Percentiles rank a stretch among this genome's conserved stretches.
These are phyloP conservation scores for Halictus rubicundus DNA, from an alignment of 1,140 invertebrate genomes.

Conservation along the genomic window DNA sequence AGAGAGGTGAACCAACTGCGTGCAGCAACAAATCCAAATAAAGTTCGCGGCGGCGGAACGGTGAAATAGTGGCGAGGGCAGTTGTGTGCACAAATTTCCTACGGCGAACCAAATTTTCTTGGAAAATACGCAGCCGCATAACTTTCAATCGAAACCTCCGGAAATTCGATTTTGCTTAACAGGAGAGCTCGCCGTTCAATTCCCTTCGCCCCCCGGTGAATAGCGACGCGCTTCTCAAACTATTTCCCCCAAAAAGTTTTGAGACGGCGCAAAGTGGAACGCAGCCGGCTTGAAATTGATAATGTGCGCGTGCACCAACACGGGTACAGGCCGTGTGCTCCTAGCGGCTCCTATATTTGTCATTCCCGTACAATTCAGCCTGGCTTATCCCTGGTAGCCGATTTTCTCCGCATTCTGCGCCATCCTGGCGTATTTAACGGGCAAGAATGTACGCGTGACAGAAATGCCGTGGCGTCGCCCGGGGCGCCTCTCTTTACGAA, in stretches of 20 bases:
- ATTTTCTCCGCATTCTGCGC: slow-evolving; percentile 35
- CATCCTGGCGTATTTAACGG: slow-evolving; percentile 30
- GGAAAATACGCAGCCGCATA: slow-evolving; percentile 5
- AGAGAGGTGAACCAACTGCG: not conserved
- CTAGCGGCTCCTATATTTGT: slow-evolving; percentile 18
- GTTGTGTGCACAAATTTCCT: too few species aligned
- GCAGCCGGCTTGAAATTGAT: slow-evolving; percentile 28
- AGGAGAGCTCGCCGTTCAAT: not conserved
- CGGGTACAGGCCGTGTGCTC: too few species aligned
- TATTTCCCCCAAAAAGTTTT: not conserved
- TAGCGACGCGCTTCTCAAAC: slow-evolving; percentile 18
- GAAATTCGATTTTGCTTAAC: slow-evolving; percentile 15
- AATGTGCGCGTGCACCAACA: slow-evolving; percentile 3
- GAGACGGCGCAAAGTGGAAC: slow-evolving; percentile 15
- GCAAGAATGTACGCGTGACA: slow-evolving; percentile 44
- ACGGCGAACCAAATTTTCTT: not conserved
- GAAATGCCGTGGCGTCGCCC: slow-evolving; percentile 33
- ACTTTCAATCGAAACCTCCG: slow-evolving; percentile 18
- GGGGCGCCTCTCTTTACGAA: slow-evolving; percentile 14
- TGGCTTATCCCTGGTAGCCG: slow-evolving; percentile 33
- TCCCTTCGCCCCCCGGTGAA: not conserved
- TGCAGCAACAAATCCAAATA: not conserved
- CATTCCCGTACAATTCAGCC: slow-evolving; percentile 41
- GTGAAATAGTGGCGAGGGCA: not conserved
- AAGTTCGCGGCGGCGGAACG: not conserved